Base-by-base conservation (phyloP, 2,888 invertebrate genomes). In the Archaeoteleia sp. region DNA sequence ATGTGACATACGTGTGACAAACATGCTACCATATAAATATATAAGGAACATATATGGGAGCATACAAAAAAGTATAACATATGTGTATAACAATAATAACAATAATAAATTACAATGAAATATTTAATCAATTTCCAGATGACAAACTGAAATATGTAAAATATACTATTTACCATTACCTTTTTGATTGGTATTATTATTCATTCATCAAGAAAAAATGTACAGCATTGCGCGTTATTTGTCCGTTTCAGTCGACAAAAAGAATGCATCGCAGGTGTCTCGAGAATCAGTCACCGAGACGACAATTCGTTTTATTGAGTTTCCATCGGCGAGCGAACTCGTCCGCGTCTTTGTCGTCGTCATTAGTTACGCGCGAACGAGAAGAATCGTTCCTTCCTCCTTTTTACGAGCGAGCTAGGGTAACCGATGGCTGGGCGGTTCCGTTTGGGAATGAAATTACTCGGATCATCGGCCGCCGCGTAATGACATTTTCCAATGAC, bases 301-400 rank as follows among this genome's bases (percentile, higher is more conserved):
- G 67, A 49, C 40, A 66, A 61, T 72, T 69, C 65, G 61, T 71
- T 75, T 73, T 68, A 73, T 72, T 60, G 70, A 67, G 65, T 71
- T 71, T 68, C 48, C 57, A 58, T 66, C 57, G 67, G 13, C 57
- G 66, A 60, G 48, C 49, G 57, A 62, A 51, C 55, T 49, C 54
- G 58, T 68, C 46, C 53, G 57, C 61, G 35, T 63, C 70, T 67
- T 67, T 71, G 67, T 71, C 67, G 61, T 46, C 39, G 75, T 74
- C 72, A 78, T 82, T 79, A 78, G 81, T 82, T 81, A 77, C 81
- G 74, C 77, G 72, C 75, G 71, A 76, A 71, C 73, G 74, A 74
- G 69, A 63, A 61, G 71, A 57, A 66, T 61, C 66, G 61, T 65
- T 60, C 43, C 57, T 69, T 49, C 62, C 48, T 65, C 42, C 42